Conservation (phyloP, 2,113 vertebrate species). For the Mobula birostris region DNA sequence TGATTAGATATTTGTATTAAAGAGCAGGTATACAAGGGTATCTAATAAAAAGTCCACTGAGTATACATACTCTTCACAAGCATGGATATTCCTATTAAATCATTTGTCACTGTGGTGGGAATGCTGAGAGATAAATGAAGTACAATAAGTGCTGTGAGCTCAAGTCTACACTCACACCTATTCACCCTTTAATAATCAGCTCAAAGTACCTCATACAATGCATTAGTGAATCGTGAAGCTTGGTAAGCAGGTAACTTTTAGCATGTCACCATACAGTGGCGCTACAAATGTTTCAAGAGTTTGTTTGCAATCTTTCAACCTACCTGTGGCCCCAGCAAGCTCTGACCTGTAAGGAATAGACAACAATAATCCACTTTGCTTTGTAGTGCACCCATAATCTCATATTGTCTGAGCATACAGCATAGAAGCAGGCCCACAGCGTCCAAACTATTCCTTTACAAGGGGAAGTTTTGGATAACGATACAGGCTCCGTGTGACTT, state of each 20-base stretch:
- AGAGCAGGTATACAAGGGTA: no score
- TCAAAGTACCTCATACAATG: background rate
- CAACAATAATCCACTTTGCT: background rate
- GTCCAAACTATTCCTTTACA: background rate
- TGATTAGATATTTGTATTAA: no score
- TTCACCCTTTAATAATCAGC: background rate
- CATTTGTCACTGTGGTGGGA: background rate
- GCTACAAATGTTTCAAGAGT: background rate
- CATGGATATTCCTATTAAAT: background rate
- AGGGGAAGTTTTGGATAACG: background rate
- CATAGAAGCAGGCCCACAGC: no score
- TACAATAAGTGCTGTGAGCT: background rate
- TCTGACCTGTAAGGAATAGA: background rate
- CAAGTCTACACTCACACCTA: background rate
- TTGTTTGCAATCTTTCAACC: background rate
- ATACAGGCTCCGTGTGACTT: background rate
- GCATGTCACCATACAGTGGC: no score
- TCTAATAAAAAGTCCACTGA: background rate
- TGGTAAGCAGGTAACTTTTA: background rate
- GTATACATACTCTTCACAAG: no score
- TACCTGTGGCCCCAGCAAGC: background rate
- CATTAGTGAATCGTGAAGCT: background rate
- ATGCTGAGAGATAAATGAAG: background rate
- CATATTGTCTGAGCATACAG: background rate
- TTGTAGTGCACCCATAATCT: background rate